phyloP scores from a whole-genome alignment of 2,113 vertebrate species.

The Nibea albiflora region DNA sequence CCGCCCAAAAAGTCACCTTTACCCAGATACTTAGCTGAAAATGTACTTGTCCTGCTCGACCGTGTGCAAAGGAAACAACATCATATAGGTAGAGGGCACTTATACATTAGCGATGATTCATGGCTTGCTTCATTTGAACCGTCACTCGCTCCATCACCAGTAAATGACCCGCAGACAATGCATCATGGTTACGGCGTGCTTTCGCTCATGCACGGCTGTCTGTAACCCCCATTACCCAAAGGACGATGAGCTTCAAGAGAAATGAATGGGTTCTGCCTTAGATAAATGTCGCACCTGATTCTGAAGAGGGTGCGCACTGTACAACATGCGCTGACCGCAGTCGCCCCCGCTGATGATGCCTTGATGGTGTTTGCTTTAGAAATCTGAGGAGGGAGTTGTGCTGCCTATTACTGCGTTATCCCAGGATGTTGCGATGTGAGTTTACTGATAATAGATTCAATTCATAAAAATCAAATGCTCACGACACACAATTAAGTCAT shows the following conservation, averaged over 20 bases:
- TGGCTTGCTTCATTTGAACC: conserved; percentile 51
- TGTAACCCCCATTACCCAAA: conserved; percentile 71
- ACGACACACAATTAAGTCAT: neutral
- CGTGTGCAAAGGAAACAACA: conserved; percentile 25
- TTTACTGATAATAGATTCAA: neutral
- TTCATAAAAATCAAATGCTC: neutral
- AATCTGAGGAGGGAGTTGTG: neutral
- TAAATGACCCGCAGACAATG: conserved; percentile 47
- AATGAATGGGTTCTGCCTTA: conserved; percentile 28
- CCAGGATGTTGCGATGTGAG: neutral
- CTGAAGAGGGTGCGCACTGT: conserved; percentile 21
- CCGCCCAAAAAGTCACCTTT: conserved; percentile 5
- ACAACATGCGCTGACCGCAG: neutral
- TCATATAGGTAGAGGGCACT: conserved; percentile 23
- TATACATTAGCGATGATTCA: conserved; percentile 63
- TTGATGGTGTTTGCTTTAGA: neutral
- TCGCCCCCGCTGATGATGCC: too few species aligned
- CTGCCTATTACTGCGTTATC: neutral
- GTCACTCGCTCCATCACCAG: conserved; percentile 65
- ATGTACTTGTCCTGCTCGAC: conserved; percentile 27
- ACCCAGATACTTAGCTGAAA: conserved; percentile 1
- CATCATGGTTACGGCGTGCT: conserved; percentile 57
- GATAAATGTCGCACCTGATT: conserved; percentile 52
- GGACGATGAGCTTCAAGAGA: conserved; percentile 58
- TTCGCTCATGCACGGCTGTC: conserved; percentile 33